Evolutionary conservation across 2,888 invertebrate species (phyloP).

Genomic region (Drosophila macrothrix): DNA sequence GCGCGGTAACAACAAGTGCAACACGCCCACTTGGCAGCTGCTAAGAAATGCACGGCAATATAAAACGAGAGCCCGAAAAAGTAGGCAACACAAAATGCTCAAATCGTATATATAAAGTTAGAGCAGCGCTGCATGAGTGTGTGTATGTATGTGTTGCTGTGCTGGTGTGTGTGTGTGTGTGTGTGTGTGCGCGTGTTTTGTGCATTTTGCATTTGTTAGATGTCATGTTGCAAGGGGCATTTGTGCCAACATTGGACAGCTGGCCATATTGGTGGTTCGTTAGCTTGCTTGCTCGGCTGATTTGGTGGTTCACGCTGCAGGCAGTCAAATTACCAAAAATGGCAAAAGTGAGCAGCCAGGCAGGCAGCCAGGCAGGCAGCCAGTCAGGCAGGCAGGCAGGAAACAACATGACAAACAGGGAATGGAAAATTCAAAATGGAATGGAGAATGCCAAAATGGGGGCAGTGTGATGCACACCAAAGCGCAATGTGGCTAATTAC

Average conservation of each 20-base stretch:
- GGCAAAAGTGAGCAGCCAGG: constrained; percentile 40
- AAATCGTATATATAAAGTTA: constrained; percentile 6
- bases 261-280: constrained; percentile 34
- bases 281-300: constrained; percentile 29
- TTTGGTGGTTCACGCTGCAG: constrained; percentile 54
- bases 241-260: constrained; percentile 50
- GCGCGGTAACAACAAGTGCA: constrained; percentile 2
- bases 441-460: constrained; percentile 13
- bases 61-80: constrained; percentile 30
- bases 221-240: constrained; percentile 62
- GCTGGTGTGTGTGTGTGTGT: constrained; percentile 4
- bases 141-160: neutral
- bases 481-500: constrained; percentile 79
- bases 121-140: neutral
- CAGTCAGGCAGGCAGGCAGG: neutral
- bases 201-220: constrained; percentile 75
- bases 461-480: constrained; percentile 33
- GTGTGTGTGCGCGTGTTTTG: constrained; percentile 33
- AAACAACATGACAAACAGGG: constrained; percentile 44
- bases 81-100: constrained; percentile 44
- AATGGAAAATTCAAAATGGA: constrained; percentile 3
- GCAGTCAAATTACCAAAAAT: constrained; percentile 73
- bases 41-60: constrained; percentile 32
- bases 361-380: constrained; percentile 1
- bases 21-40: constrained; percentile 30